A percentile compares a stretch with the other conserved stretches of the same genome.
phyloP scores from a whole-genome alignment of 2,797 vertebrate species.

The Lophius americanus region DNA sequence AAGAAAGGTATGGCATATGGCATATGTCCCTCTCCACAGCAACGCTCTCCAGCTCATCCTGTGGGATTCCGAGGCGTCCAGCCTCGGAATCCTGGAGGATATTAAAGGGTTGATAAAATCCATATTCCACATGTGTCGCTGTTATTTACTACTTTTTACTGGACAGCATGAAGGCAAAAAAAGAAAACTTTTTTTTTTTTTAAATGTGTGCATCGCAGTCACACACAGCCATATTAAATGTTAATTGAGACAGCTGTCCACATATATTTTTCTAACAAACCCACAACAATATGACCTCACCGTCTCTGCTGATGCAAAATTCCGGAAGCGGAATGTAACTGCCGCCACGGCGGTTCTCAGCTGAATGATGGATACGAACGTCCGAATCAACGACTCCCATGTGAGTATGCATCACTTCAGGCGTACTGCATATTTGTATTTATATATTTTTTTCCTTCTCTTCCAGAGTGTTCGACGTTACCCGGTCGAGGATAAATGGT shows the following conservation, averaged over 20 bases:
- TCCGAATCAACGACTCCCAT: constrained; percentile 59
- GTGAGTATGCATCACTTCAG: constrained; percentile 34
- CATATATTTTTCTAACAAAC: constrained; percentile 1
- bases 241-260: constrained; percentile 32
- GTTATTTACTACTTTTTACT: not conserved
- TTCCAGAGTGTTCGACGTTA: constrained; percentile 11
- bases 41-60: too few relatives aligned
- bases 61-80: too few relatives aligned
- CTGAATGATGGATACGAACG: constrained; percentile 64
- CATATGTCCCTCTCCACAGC: too few relatives aligned
- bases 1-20: too few relatives aligned
- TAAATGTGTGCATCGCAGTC: not conserved
- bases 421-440: constrained; percentile 30
- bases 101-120: too few relatives aligned
- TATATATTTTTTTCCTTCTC: constrained; percentile 8
- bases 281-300: constrained; percentile 22
- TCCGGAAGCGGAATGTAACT: constrained; percentile 29
- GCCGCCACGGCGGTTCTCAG: constrained; percentile 32
- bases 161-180: not conserved
- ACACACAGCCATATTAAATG: constrained; percentile 18
- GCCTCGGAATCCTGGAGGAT: too few relatives aligned
- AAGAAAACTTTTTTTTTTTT: too few relatives aligned
- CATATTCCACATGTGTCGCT: too few relatives aligned
- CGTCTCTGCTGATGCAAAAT: constrained; percentile 27
- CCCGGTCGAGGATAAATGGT: constrained; percentile 41